Percentiles rank a stretch among this genome's conserved stretches.
phyloP scores from a whole-genome alignment of 92 coral and sea anemone species.

The Paragorgia papillata region DNA sequence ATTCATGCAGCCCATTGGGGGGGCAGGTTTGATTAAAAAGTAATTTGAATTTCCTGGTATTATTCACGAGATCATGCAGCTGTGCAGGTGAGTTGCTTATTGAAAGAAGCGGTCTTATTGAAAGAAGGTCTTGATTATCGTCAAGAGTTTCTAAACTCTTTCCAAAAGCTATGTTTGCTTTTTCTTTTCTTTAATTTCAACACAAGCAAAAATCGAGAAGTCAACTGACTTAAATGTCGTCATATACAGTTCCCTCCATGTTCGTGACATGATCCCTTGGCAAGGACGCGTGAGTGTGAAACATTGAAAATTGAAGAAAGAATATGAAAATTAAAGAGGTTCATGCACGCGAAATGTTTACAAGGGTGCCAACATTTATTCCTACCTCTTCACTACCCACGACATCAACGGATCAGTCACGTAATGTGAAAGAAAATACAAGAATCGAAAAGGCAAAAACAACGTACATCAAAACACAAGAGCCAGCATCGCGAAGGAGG shows the following conservation, averaged over 20 bases:
- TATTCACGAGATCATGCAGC: constrained; percentile 31
- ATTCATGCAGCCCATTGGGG: not conserved
- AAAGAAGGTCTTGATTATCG: not conserved
- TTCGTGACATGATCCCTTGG: not conserved
- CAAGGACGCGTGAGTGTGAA: not conserved
- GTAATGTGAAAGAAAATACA: constrained; percentile 1
- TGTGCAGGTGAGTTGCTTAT: constrained; percentile 28
- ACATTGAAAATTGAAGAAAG: not conserved
- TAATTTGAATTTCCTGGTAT: constrained; percentile 32
- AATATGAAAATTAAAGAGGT: not conserved
- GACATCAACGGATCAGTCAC: not conserved
- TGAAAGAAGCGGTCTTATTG: not conserved
- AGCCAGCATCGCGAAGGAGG: not conserved
- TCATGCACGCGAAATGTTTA: constrained; percentile 14
- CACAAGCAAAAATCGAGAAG: not conserved
- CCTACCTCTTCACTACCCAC: constrained; percentile 6
- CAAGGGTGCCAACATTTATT: constrained; percentile 33
- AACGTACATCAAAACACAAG: constrained; percentile 8
- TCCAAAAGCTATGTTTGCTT: not conserved
- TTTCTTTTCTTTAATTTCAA: not conserved
- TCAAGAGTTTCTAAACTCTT: not conserved
- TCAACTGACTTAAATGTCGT: not conserved
- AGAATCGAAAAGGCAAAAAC: constrained; percentile 2
- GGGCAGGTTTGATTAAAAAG: constrained; percentile 38
- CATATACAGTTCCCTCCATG: too few relatives aligned